Evolutionary conservation across 2,888 invertebrate species (phyloP).

Genomic region (Sthenelais limicola): DNA sequence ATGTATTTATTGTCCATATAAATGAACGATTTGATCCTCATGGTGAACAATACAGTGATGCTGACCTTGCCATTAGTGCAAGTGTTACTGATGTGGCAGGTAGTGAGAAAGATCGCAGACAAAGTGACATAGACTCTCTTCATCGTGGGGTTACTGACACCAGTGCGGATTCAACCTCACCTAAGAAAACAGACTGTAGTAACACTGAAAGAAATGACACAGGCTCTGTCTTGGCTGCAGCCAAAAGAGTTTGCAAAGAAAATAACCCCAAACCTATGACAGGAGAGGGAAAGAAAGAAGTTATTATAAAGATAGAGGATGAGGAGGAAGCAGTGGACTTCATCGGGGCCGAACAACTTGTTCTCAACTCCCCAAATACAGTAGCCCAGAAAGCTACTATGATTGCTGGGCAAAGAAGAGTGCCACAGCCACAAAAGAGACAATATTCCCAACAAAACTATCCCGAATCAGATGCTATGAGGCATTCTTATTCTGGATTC

Average conservation of each 20-base stretch:
- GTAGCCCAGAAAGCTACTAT: conserved; percentile 16
- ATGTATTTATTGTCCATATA: conserved; percentile 50
- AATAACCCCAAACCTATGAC: no score
- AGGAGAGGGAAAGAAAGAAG: no score
- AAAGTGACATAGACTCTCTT: no score
- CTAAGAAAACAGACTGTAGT: no score
- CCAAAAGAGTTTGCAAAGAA: no score
- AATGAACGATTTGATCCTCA: conserved; percentile 41
- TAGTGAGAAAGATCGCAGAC: no score
- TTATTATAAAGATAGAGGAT: conserved; percentile 4
- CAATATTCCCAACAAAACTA: neutral
- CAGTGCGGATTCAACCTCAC: no score
- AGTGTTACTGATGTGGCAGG: no score
- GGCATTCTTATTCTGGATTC: conserved; percentile 19
- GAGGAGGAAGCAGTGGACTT: neutral
- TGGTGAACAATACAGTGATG: conserved; percentile 9
- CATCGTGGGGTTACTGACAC: no score
- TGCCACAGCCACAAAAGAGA: conserved; percentile 5
- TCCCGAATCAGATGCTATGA: conserved; percentile 15
- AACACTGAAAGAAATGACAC: no score
- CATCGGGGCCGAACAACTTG: neutral
- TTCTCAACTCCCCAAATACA: neutral
- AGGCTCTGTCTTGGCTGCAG: no score
- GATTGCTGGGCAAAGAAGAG: conserved; percentile 21
- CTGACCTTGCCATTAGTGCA: no score